Evolutionary conservation across 92 coral and sea anemone species (phyloP).

Genomic region (Porites lobata): DNA sequence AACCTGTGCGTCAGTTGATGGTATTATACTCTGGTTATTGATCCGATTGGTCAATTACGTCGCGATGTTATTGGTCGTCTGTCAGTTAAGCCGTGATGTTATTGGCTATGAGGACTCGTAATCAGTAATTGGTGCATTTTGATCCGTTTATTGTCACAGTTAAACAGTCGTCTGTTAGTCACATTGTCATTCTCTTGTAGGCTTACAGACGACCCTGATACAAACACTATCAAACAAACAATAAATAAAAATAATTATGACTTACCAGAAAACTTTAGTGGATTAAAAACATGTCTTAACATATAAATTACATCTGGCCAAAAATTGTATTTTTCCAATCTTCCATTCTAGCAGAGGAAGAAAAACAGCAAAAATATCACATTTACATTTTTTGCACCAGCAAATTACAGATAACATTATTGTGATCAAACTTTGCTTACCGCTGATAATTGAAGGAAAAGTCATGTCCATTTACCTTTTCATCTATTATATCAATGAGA

Average conservation of each 20-base stretch:
- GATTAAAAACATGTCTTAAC: conserved; percentile 67
- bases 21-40: no score
- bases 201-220: no score
- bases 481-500: conserved; percentile 83
- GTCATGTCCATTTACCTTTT: conserved; percentile 58
- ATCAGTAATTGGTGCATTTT: no score
- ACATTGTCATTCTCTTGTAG: no score
- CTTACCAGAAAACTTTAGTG: conserved; percentile 76
- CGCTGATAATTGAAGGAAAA: no score
- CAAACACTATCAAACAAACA: not conserved
- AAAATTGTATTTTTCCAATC: conserved; percentile 66
- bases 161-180: no score
- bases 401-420: not conserved
- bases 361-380: not conserved
- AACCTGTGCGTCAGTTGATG: no score
- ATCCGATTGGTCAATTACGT: no score
- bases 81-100: no score
- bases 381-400: not conserved
- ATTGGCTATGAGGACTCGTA: no score
- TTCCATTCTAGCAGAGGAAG: conserved; percentile 58
- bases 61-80: no score
- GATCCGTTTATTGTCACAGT: no score
- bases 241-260: not conserved
- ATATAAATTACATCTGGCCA: conserved; percentile 80
- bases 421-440: not conserved